These are phyloP conservation scores for Copsychus sechellarum DNA, from an alignment of 2,113 vertebrate genomes.

Conservation along the genomic window DNA sequence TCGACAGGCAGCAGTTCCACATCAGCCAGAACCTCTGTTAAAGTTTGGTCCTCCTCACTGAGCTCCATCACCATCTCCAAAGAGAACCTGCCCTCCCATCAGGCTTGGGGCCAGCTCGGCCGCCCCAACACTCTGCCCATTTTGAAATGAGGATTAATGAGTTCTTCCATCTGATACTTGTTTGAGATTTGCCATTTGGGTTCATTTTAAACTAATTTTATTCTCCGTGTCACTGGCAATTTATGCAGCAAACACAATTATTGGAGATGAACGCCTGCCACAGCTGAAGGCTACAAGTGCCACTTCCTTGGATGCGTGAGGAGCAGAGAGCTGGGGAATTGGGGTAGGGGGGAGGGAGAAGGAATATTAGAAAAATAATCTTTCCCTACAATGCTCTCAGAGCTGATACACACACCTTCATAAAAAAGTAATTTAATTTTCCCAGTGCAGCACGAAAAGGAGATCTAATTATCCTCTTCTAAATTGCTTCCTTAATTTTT, in stretches of 20 bases:
- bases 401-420: conserved; percentile 71
- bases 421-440: conserved; percentile 80
- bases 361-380: conserved; percentile 76
- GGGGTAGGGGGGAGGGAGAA: background rate
- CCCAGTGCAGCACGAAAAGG: conserved; percentile 67
- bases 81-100: background rate
- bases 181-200: conserved; percentile 63
- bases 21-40: accelerated
- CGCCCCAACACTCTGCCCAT: background rate
- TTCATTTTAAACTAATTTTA: conserved; percentile 76
- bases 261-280: conserved; percentile 71
- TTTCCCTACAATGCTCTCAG: conserved; percentile 47
- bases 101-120: background rate
- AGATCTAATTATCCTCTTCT: conserved; percentile 76
- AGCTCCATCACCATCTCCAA: background rate
- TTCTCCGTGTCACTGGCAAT: conserved; percentile 69
- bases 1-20: background rate
- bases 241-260: conserved; percentile 75
- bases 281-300: conserved; percentile 73
- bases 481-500: conserved; percentile 79
- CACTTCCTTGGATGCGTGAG: conserved; percentile 60
- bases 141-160: conserved; percentile 49
- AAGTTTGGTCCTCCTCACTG: background rate
- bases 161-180: conserved; percentile 53
- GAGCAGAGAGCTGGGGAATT: conserved; percentile 30